Evolutionary conservation across 2,888 invertebrate species (phyloP), one percentile per base, ranked within the genome.

Genomic region (Cerceris rybyensis): DNA sequence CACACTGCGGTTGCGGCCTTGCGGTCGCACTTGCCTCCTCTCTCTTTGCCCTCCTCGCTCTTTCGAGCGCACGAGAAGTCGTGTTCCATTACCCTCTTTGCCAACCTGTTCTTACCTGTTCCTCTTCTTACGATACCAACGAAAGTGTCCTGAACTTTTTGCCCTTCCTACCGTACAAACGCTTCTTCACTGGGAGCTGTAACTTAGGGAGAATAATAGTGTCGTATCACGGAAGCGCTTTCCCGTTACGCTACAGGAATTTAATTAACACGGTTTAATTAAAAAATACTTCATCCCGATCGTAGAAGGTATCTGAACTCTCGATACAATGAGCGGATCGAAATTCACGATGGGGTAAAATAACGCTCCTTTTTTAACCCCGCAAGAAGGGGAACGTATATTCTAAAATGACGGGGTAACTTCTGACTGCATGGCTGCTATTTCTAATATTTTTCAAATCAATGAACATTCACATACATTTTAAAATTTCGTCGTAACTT

Each of bases 1-100:
- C 89, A 87, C 90, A 88, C 82, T 89, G 89, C 86, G 90, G 89
- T 89, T 87, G 86, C 80, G 85, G 86, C 84, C 87, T 87, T 86
- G 87, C 75, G 86, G 86, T 84, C 82, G 80, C 86, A 75, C 86
- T 85, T 80, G 67, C 82, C 81, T 85, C 78, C 77, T 63, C 61
- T 64, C 64, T 46, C 46, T 63, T 64, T 73, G 43, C 28, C 75
- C 66, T 66, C 60, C 76, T 78, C 75, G 54, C 82, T 79, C 80
- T 81, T 82, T 82, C 78, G 70, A 73, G 73, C 68, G 79, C 72
- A 75, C 75, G 77, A 75, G 84, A 78, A 82, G 85, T 85, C 86
- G 80, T 82, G 86, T 84, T 82, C 86, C 86, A 86, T 86, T 88
- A 87, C 86, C 83, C 82, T 81, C 83, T 82, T 81, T 76, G 81